Evolutionary conservation across 2,797 vertebrate species (phyloP).

Genomic region (Pseudochirops corinnae): DNA sequence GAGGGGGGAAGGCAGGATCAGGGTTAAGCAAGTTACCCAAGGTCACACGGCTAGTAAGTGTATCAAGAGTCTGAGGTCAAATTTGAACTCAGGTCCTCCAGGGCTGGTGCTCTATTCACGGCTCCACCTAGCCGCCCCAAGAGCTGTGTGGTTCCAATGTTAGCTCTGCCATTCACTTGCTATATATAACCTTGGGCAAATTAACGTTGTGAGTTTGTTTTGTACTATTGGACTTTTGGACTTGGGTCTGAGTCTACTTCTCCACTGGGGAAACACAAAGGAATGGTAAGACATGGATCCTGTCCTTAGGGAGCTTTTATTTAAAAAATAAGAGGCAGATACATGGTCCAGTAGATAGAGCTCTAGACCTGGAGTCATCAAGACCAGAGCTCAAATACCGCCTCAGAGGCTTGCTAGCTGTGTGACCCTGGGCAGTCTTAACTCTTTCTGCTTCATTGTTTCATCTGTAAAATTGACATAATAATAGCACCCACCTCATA

Average conservation of each 20-base stretch:
- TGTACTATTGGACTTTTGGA: background rate
- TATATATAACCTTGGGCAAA: no score
- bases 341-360: background rate
- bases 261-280: background rate
- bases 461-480: background rate
- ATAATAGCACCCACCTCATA: background rate
- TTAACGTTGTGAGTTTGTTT: background rate
- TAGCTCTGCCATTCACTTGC: no score
- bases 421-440: background rate
- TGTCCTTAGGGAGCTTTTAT: background rate
- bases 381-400: background rate
- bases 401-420: background rate
- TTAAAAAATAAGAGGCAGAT: background rate
- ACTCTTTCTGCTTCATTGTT: background rate
- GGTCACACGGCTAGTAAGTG: no score
- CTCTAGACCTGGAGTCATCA: no score
- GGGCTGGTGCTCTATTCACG: no score
- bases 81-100: no score
- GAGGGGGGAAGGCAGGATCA: no score
- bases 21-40: no score
- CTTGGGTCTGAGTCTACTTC: background rate
- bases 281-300: background rate
- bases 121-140: no score
- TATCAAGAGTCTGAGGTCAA: no score
- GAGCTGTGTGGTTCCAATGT: no score